These are phyloP conservation scores for Drosophila persimilis DNA, from an alignment of 1,140 invertebrate species.

Conservation along the genomic window DNA sequence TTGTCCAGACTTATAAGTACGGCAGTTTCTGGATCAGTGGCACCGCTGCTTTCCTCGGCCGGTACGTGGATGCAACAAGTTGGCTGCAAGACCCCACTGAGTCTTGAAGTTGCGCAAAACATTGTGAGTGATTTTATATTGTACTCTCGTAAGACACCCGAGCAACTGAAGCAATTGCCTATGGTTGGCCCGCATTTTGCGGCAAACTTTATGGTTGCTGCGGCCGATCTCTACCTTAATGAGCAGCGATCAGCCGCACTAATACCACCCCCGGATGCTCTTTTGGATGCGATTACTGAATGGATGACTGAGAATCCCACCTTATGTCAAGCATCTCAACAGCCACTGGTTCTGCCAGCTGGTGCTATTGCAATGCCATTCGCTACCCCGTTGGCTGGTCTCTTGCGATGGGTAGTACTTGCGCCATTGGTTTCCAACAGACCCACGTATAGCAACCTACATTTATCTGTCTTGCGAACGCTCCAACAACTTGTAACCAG, in stretches of 20 bases:
- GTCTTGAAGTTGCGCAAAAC: slow-evolving; percentile 88
- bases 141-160: slow-evolving; percentile 87
- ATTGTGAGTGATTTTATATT: slow-evolving; percentile 92
- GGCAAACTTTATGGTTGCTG: slow-evolving; percentile 90
- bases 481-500: slow-evolving; percentile 84
- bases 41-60: slow-evolving; percentile 88
- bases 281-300: slow-evolving; percentile 86
- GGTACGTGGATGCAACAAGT: slow-evolving; percentile 94
- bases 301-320: slow-evolving; percentile 88
- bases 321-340: slow-evolving; percentile 88
- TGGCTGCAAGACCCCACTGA: slow-evolving; percentile 89
- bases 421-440: slow-evolving; percentile 84
- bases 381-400: slow-evolving; percentile 90
- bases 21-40: slow-evolving; percentile 89
- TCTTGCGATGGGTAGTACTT: slow-evolving; percentile 89
- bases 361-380: slow-evolving; percentile 92
- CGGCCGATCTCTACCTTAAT: slow-evolving; percentile 89
- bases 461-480: slow-evolving; percentile 87
- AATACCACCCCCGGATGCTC: slow-evolving; percentile 85
- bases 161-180: slow-evolving; percentile 87
- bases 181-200: slow-evolving; percentile 88
- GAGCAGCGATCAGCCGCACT: slow-evolving; percentile 75
- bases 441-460: slow-evolving; percentile 85
- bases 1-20: slow-evolving; percentile 91
- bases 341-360: slow-evolving; percentile 87